A percentile compares a stretch with the other conserved stretches of the same genome.
Evolutionary conservation across 2,797 vertebrate genomes (phyloP).

Genomic region (Brotogeris chrysoptera): DNA sequence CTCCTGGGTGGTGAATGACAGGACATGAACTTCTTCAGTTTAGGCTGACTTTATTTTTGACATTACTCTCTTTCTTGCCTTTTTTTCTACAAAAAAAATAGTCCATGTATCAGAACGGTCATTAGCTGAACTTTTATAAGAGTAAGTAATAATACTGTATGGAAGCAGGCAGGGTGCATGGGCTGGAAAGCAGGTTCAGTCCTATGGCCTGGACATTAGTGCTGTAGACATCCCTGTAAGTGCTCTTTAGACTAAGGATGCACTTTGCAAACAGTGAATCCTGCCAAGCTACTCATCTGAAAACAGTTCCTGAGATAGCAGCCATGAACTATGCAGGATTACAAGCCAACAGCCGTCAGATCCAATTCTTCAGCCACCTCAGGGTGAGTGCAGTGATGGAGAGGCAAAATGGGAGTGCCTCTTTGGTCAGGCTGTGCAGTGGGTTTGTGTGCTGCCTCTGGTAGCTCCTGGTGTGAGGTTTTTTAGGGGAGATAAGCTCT

Average conservation of each 20-base stretch:
- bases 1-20: not conserved
- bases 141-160: not conserved
- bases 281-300: not conserved
- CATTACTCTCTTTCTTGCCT: not conserved
- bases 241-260: not conserved
- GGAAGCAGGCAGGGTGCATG: slow-evolving; percentile 38
- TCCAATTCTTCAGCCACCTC: not conserved
- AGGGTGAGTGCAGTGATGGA: not conserved
- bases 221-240: not conserved
- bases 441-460: not conserved
- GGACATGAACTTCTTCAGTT: not conserved
- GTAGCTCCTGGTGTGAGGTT: not conserved
- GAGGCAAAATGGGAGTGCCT: not conserved
- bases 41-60: not conserved
- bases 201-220: not conserved
- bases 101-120: not conserved
- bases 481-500: not conserved
- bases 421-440: not conserved
- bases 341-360: not conserved
- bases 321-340: not conserved
- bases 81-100: not conserved
- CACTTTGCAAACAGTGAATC: slow-evolving; percentile 17
- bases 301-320: slow-evolving; percentile 31
- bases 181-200: slow-evolving; percentile 25
- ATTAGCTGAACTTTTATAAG: not conserved